These are phyloP conservation scores for Drosophila melanocephala DNA, from an alignment of 2,888 invertebrate genomes.

Conservation along the genomic window DNA sequence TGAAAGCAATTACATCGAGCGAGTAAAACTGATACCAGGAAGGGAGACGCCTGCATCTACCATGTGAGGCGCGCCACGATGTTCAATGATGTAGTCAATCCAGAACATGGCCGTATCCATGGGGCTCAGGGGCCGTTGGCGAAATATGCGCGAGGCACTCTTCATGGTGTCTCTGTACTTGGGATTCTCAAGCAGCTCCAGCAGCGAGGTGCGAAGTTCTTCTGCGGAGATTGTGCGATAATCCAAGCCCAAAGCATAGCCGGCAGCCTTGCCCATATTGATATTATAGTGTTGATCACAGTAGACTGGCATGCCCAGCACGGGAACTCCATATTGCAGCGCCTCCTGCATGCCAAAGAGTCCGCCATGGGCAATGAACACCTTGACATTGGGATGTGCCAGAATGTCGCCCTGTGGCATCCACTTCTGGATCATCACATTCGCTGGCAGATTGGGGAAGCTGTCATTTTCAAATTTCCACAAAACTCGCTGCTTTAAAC, in stretches of 20 bases:
- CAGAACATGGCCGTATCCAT: conserved; percentile 83
- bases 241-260: conserved; percentile 75
- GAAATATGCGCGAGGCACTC: conserved; percentile 76
- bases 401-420: conserved; percentile 86
- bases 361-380: conserved; percentile 85
- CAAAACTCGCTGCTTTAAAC: conserved; percentile 84
- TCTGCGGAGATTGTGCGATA: conserved; percentile 69
- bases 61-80: conserved; percentile 83
- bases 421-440: conserved; percentile 85
- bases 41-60: conserved; percentile 75
- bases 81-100: conserved; percentile 83
- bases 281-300: conserved; percentile 83
- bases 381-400: conserved; percentile 84
- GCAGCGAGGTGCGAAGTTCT: conserved; percentile 62
- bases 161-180: conserved; percentile 77
- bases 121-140: conserved; percentile 77
- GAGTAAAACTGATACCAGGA: conserved; percentile 82
- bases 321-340: conserved; percentile 81
- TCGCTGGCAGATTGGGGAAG: conserved; percentile 79
- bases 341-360: conserved; percentile 84
- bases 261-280: conserved; percentile 66
- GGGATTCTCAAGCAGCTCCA: conserved; percentile 82
- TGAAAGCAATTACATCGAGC: conserved; percentile 69
- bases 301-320: conserved; percentile 84
- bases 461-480: conserved; percentile 85